Evolutionary conservation across 2,888 invertebrate species (phyloP), one percentile per base, ranked within the genome.

Genomic region (Nomada fucata): DNA sequence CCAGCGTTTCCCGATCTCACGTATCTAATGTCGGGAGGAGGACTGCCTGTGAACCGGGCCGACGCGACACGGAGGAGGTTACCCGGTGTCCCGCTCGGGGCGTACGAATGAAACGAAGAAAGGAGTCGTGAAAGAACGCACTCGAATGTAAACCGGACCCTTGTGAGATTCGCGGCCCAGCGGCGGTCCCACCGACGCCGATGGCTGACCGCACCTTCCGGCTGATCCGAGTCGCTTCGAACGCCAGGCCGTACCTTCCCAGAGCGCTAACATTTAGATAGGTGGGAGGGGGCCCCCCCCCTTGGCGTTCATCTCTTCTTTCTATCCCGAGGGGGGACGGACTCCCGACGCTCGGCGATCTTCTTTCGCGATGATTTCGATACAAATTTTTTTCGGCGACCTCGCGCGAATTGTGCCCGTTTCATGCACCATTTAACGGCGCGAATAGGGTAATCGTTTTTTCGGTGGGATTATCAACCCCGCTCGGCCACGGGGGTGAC

Each of bases 101-200:
- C 80, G 84, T 69, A 79, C 75, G 83, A 79, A 83, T 81, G 85
- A 86, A 87, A 89, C 84, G 89, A 89, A 88, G 86, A 89, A 89
- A 85, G 86, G 86, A 86, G 88, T 89, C 86, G 79, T 80, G 86
- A 90, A 90, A 87, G 89, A 91, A 88, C 89, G 88, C 90, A 91
- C 92, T 92, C 89, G 90, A 92, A 92, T 93, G 93, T 93, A 93
- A 93, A 92, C 93, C 91, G 93, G 93, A 88, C 93, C 93, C 93
- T 91, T 93, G 93, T 93, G 93, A 93, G 93, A 93, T 93, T 93
- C 90, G 92, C 92, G 90, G 88, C 88, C 90, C 91, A 84, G 76
- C 89, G 88, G 82, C 91, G 92, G 92, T 93, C 93, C 92, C 93
- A 93, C 93, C 93, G 89, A 88, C 91, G 91, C 92, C 90, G 89